These are phyloP conservation scores for Callithrix jacchus DNA, from an alignment of 2,113 vertebrate species.

Conservation along the genomic window DNA sequence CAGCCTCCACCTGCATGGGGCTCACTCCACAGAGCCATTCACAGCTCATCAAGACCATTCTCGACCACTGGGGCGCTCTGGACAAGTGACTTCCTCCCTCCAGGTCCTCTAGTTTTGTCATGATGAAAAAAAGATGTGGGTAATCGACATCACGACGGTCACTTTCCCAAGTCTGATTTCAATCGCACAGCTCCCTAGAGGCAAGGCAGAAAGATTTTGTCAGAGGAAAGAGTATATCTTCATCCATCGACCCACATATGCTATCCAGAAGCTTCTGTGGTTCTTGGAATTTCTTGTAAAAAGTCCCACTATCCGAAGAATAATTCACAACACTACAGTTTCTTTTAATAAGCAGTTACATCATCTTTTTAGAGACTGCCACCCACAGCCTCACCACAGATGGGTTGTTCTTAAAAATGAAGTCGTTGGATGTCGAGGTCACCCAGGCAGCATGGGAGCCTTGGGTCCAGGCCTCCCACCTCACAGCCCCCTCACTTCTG, in stretches of 20 bases:
- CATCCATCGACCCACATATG: constrained; percentile 50
- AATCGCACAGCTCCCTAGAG: background rate
- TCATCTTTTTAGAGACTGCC: background rate
- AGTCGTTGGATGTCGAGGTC: background rate
- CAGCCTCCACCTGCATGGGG: rapidly evolving
- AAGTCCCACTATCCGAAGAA: constrained; percentile 13
- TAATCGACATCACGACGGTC: rapidly evolving
- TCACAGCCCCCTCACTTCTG: background rate
- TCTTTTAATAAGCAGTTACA: constrained; percentile 61
- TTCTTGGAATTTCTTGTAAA: constrained; percentile 51
- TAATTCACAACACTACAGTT: background rate
- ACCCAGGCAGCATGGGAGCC: rapidly evolving
- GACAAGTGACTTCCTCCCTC: rapidly evolving
- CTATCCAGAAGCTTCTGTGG: constrained; percentile 54
- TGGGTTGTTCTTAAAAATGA: background rate
- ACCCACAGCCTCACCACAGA: constrained; percentile 28
- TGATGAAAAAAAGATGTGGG: background rate
- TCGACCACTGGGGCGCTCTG: background rate
- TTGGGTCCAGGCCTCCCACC: background rate
- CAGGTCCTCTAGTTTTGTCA: background rate
- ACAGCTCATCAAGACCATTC: background rate
- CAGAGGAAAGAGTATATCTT: background rate
- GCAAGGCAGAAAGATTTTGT: background rate
- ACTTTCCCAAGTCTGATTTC: background rate
- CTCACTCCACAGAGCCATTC: background rate